phyloP scores from a whole-genome alignment of 2,113 vertebrate genomes.

The Orthonyx spaldingii region DNA sequence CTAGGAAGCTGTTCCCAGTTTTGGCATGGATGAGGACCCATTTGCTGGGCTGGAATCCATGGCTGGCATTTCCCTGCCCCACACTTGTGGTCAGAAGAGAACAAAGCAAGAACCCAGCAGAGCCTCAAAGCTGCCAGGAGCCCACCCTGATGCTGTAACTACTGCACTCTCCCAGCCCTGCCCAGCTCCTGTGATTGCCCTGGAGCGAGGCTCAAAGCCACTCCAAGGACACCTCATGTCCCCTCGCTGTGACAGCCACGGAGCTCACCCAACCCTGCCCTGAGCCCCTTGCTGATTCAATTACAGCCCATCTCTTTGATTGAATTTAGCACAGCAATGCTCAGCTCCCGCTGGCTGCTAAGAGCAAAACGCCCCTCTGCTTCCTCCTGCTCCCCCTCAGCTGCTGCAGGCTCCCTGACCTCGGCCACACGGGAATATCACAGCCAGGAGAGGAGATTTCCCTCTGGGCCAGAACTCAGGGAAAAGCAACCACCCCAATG shows the following conservation, averaged over 20 bases:
- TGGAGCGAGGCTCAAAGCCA: not conserved
- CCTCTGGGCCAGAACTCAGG: not conserved
- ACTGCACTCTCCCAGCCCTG: not conserved
- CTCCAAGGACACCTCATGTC: not conserved
- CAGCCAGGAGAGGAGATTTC: not conserved
- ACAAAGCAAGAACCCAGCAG: not conserved
- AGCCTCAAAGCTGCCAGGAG: not conserved
- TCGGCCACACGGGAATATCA: not conserved
- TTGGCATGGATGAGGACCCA: not conserved
- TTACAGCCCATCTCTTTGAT: constrained; percentile 28
- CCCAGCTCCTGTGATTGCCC: not conserved
- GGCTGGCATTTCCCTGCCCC: not conserved
- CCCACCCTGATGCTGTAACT: not conserved
- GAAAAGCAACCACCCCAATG: fast-evolving
- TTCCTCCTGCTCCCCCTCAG: not conserved
- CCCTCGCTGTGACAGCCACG: not conserved
- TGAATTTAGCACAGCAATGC: not conserved
- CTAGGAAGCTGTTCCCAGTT: fast-evolving
- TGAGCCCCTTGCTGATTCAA: not conserved
- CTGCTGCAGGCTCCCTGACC: not conserved
- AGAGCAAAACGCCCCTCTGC: not conserved
- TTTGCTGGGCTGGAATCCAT: not conserved
- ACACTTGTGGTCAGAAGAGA: not conserved
- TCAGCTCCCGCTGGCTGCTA: not conserved
- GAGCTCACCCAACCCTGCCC: not conserved